These are phyloP conservation scores for Sebastolobus alascanus DNA, from an alignment of 2,797 vertebrate genomes.

Conservation along the genomic window DNA sequence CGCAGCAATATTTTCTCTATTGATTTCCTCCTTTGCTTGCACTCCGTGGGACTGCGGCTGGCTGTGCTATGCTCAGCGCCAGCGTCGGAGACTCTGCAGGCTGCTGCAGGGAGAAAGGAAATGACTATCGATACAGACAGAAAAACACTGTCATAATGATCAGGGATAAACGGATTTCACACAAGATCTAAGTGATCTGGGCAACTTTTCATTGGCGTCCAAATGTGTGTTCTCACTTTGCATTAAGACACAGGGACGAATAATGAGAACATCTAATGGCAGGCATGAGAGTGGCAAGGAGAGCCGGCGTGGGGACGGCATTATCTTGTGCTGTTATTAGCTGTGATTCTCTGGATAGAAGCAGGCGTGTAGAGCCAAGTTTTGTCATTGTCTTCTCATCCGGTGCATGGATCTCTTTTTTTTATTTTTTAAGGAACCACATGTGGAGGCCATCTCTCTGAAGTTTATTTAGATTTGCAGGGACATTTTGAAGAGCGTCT, in stretches of 20 bases:
- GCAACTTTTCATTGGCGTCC: slow-evolving; percentile 53
- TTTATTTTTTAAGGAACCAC: slow-evolving; percentile 72
- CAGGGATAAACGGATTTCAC: slow-evolving; percentile 68
- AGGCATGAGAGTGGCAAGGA: slow-evolving; percentile 48
- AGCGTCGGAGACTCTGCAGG: slow-evolving; percentile 63
- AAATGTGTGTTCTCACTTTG: slow-evolving; percentile 69
- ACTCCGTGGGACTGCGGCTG: slow-evolving; percentile 75
- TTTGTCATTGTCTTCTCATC: slow-evolving; percentile 73
- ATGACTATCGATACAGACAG: slow-evolving; percentile 76
- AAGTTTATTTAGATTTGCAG: slow-evolving; percentile 81
- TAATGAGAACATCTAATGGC: slow-evolving; percentile 60
- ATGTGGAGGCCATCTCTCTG: slow-evolving; percentile 75
- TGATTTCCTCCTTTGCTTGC: slow-evolving; percentile 85
- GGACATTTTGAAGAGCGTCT: slow-evolving; percentile 68
- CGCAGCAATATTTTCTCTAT: slow-evolving; percentile 87
- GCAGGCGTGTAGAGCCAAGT: slow-evolving; percentile 53
- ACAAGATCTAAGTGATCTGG: slow-evolving; percentile 61
- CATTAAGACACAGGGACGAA: slow-evolving; percentile 40
- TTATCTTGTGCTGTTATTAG: slow-evolving; percentile 62
- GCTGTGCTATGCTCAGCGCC: slow-evolving; percentile 72
- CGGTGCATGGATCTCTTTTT: slow-evolving; percentile 69
- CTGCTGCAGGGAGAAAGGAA: slow-evolving; percentile 77
- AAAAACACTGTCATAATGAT: slow-evolving; percentile 76
- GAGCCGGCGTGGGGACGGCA: slow-evolving; percentile 49
- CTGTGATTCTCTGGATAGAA: slow-evolving; percentile 62